These are phyloP conservation scores for Cercopithecus mona DNA, from an alignment of 2,113 vertebrate species.

Conservation along the genomic window DNA sequence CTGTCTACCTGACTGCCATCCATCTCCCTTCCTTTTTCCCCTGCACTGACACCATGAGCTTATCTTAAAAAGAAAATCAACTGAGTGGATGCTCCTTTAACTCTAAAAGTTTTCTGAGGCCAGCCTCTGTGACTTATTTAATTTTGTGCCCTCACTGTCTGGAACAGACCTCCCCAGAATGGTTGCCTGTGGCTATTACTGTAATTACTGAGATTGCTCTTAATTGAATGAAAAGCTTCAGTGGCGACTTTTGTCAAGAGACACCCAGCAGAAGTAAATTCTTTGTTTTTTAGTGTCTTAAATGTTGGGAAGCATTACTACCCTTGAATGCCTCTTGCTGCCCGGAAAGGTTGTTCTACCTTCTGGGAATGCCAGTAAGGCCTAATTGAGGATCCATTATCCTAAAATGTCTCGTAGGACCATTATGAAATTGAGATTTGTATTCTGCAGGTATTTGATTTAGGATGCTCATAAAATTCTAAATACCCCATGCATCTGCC, in stretches of 20 bases:
- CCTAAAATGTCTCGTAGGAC: neutral
- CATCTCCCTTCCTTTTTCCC: too few relatives aligned
- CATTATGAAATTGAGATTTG: slow-evolving; percentile 22
- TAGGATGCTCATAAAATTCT: slow-evolving; percentile 35
- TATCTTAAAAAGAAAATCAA: neutral
- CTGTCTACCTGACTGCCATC: neutral
- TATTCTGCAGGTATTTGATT: slow-evolving; percentile 13
- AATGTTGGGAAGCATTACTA: neutral
- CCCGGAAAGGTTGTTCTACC: neutral
- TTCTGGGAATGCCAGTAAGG: slow-evolving; percentile 9
- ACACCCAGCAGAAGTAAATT: neutral
- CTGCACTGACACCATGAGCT: neutral
- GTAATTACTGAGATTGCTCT: neutral
- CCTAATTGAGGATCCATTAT: slow-evolving; percentile 7
- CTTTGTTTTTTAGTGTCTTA: neutral
- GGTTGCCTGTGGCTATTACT: neutral
- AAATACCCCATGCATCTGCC: neutral
- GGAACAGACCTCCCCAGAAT: neutral
- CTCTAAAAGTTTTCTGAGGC: neutral
- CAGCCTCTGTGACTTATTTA: neutral
- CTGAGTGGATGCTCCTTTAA: neutral
- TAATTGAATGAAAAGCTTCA: slow-evolving; percentile 40
- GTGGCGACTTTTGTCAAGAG: neutral
- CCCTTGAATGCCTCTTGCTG: neutral
- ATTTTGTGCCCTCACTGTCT: neutral